Conservation (phyloP, 2,797 vertebrate genomes). For the Jordanella pulchra region DNA sequence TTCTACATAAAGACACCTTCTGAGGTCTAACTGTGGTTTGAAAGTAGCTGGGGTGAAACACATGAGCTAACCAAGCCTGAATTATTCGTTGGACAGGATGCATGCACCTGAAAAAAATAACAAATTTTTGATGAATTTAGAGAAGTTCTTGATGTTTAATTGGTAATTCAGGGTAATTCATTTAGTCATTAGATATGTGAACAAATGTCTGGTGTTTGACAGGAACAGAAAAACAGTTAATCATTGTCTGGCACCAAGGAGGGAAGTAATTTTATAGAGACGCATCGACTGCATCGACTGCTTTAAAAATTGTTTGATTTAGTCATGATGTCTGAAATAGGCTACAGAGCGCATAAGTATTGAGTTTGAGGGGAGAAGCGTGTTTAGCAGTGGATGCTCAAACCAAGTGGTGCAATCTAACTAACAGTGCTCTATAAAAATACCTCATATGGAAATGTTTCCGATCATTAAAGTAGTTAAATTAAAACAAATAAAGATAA, state of each 20-base stretch:
- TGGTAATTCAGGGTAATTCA: too few relatives aligned
- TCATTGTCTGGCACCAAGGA: not conserved
- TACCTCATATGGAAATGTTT: not conserved
- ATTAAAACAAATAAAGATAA: too few relatives aligned
- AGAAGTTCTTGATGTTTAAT: not conserved
- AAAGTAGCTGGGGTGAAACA: slow-evolving; percentile 1
- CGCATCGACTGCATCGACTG: accelerated
- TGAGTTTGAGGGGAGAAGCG: not conserved
- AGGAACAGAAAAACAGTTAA: not conserved
- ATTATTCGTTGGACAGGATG: too few relatives aligned
- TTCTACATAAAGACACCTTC: not conserved
- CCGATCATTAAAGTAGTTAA: not conserved
- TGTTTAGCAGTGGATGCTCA: not conserved
- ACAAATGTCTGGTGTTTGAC: not conserved
- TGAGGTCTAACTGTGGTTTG: not conserved
- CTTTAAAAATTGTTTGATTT: too few relatives aligned
- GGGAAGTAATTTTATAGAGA: not conserved
- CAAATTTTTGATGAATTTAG: not conserved
- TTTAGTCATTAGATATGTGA: too few relatives aligned
- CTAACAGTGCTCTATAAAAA: not conserved
- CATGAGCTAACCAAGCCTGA: not conserved
- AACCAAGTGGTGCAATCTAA: not conserved
- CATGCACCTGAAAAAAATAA: too few relatives aligned
- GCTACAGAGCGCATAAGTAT: not conserved
- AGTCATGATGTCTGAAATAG: not conserved